A percentile compares a stretch with the other conserved stretches of the same genome.
These are phyloP conservation scores for Solen grandis DNA, from an alignment of 1,140 invertebrate species.

Conservation along the genomic window DNA sequence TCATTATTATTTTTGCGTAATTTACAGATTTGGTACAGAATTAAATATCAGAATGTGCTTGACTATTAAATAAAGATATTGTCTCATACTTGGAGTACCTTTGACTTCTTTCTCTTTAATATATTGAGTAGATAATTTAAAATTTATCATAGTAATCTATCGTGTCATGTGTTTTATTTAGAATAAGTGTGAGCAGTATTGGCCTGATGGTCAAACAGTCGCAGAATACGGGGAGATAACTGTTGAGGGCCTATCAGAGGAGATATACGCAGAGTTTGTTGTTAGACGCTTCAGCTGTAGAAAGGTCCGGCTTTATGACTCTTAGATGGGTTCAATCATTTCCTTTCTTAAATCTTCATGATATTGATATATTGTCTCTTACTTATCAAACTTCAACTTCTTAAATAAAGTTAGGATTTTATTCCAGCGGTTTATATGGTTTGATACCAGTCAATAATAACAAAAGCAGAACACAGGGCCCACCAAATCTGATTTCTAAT, in stretches of 20 bases:
- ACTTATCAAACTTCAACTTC: not conserved
- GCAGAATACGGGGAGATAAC: not conserved
- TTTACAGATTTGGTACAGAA: too few species aligned
- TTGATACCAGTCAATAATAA: not conserved
- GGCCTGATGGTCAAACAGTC: not conserved
- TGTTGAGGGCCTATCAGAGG: not conserved
- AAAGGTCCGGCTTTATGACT: not conserved
- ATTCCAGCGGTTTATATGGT: not conserved
- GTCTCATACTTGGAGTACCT: too few species aligned
- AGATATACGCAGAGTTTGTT: conserved; percentile 12
- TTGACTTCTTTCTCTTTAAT: too few species aligned
- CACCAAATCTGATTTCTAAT: too few species aligned
- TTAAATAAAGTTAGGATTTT: not conserved
- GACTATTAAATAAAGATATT: too few species aligned
- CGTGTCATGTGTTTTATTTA: too few species aligned
- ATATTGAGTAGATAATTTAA: too few species aligned
- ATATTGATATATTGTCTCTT: not conserved
- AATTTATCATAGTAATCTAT: too few species aligned
- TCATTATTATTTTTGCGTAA: too few species aligned
- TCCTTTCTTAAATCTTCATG: not conserved
- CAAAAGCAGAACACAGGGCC: not conserved
- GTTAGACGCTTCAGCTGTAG: not conserved
- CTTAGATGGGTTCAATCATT: too few species aligned
- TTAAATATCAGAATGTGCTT: too few species aligned
- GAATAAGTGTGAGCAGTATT: conserved; percentile 20